Evolutionary conservation across 2,113 vertebrate species (phyloP).

Genomic region (human): GRCh38 chr4:131086001-131086500

Average conservation of each 20-base stretch:
- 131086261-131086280: neutral
- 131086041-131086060: neutral
- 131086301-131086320: neutral
- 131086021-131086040: neutral
- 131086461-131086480: neutral
- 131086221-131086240: neutral
- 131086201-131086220: neutral
- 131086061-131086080: neutral
- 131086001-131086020: neutral
- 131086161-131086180: neutral
- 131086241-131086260: neutral
- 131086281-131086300: neutral
- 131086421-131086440: neutral
- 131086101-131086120: neutral
- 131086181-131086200: accelerated
- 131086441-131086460: neutral
- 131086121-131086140: neutral
- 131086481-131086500: neutral
- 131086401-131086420: neutral
- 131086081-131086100: neutral
- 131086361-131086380: neutral
- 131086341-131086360: neutral
- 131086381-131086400: too few relatives aligned
- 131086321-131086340: neutral
- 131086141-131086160: too few relatives aligned